Percentiles rank a stretch among this genome's conserved stretches.
Evolutionary conservation across 1,140 invertebrate genomes (phyloP).

Genomic region (Pissodes strobi): DNA sequence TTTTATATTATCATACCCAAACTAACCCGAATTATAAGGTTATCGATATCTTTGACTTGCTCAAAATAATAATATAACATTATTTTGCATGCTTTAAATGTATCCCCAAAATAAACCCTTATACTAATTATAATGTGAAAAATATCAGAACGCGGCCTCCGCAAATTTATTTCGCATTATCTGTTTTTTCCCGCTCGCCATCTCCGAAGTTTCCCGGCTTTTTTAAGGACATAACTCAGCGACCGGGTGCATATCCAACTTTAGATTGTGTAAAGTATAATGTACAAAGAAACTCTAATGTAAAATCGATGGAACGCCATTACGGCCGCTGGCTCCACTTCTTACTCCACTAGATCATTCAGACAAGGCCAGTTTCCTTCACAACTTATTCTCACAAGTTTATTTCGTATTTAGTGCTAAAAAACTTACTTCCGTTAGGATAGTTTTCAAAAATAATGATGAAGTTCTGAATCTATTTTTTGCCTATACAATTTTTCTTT

Average conservation of each 20-base stretch:
- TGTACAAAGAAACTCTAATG: slow-evolving; percentile 58
- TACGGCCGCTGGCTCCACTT: slow-evolving; percentile 53
- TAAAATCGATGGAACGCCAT: slow-evolving; percentile 57
- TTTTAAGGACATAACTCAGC: slow-evolving; percentile 53
- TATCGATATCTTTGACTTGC: too few relatives aligned
- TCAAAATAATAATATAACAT: too few relatives aligned
- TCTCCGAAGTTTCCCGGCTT: slow-evolving; percentile 53
- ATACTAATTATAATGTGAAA: slow-evolving; percentile 54
- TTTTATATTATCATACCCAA: too few relatives aligned
- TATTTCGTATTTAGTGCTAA: slow-evolving; percentile 8
- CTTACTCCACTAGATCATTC: slow-evolving; percentile 53
- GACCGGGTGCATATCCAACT: slow-evolving; percentile 55
- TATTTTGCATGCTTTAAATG: too few relatives aligned
- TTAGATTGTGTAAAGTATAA: slow-evolving; percentile 58
- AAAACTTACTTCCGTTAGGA: too few relatives aligned
- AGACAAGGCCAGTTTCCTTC: slow-evolving; percentile 38
- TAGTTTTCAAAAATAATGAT: too few relatives aligned
- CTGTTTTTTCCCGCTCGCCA: slow-evolving; percentile 54
- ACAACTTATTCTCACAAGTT: slow-evolving; percentile 35
- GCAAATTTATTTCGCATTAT: slow-evolving; percentile 57
- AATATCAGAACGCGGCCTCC: slow-evolving; percentile 49
- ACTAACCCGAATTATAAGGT: too few relatives aligned
- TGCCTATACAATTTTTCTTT: too few relatives aligned
- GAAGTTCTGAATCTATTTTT: too few relatives aligned
- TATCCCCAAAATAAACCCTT: too few relatives aligned